Evolutionary conservation across 2,797 vertebrate genomes (phyloP), one percentile per base, ranked within the genome.

Genomic region (Hylomyscus alleni): DNA sequence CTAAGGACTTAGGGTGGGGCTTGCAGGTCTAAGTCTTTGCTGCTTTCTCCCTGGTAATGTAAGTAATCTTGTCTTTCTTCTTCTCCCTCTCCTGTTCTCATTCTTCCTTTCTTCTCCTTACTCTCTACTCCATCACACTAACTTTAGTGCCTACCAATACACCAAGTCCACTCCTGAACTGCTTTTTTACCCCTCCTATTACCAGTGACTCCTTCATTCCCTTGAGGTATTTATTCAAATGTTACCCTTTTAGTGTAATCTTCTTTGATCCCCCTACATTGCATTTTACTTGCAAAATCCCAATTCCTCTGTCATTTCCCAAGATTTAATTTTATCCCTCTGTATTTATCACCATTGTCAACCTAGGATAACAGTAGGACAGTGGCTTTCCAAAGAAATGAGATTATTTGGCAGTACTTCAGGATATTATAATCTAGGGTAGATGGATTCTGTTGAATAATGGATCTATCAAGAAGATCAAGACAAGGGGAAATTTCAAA

Each of bases 271-370:
- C 78, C 6, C n/a, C 19, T 50, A 6, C 26, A 44, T 86, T 58
- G 12, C 24, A 76, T 50, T 91, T 97, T 69, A 58, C 9, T 90
- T 4, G 22, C 12, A 86, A 26, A 82, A 40, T 67, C 5, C 40
- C 40, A 88, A 52, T 90, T 93, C 37, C 80, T 86, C 31, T 52
- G 15, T 69, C 10, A 80, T 52, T 76, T 90, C 20, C 44, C 34
- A 87, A 83, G n/a, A 69, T 78, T 75, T 90, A n/a, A 67, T 92
- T 92, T 81, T 76, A 76, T 56, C 4, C 26, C 24, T 65, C 37
- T 83, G 56, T 24, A 50, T 89, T 67, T 44, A 60, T 84, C 26
- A 65, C 1, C 34, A 29, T 81, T 69, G n/a, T 86, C 40, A 52
- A 72, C 17, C 7, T 26, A 50, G 67, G 65, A 85, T n/a, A 50